phyloP scores from a whole-genome alignment of 2,113 vertebrate genomes.

The Psophia crepitans region DNA sequence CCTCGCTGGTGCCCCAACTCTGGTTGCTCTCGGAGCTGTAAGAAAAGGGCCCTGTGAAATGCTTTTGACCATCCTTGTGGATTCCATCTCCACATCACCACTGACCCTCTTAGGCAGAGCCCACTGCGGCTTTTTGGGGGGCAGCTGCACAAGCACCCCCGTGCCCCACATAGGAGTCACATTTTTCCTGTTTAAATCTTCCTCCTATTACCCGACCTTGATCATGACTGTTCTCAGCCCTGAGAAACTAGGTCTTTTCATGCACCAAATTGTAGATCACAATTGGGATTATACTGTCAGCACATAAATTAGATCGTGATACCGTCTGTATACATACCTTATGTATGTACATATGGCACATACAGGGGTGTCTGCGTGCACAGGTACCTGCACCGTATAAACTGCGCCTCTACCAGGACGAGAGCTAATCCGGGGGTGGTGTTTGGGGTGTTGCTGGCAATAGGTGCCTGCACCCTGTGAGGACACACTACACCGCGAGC shows the following conservation, averaged over 20 bases:
- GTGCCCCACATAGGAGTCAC: neutral
- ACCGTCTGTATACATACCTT: neutral
- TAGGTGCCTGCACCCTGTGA: neutral
- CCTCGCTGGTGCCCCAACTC: neutral
- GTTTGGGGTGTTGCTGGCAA: neutral
- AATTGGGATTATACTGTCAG: constrained; percentile 19
- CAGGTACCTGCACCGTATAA: accelerated
- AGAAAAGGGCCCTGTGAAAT: neutral
- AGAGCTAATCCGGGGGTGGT: neutral
- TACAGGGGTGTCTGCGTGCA: neutral
- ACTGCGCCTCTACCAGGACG: neutral
- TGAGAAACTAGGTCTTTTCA: constrained; percentile 21
- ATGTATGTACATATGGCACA: too few relatives aligned
- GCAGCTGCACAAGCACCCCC: neutral
- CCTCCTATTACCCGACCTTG: neutral
- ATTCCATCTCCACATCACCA: neutral
- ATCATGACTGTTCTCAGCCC: neutral
- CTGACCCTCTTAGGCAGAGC: neutral
- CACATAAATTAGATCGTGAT: constrained; percentile 9
- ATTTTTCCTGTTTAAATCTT: neutral
- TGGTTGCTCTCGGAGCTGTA: neutral
- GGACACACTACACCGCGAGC: accelerated
- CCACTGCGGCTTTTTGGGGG: neutral
- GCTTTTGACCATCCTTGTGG: neutral
- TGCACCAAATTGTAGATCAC: constrained; percentile 20